Evolutionary conservation across 1,140 invertebrate species (phyloP).

Genomic region (Brachionus paranguensis): DNA sequence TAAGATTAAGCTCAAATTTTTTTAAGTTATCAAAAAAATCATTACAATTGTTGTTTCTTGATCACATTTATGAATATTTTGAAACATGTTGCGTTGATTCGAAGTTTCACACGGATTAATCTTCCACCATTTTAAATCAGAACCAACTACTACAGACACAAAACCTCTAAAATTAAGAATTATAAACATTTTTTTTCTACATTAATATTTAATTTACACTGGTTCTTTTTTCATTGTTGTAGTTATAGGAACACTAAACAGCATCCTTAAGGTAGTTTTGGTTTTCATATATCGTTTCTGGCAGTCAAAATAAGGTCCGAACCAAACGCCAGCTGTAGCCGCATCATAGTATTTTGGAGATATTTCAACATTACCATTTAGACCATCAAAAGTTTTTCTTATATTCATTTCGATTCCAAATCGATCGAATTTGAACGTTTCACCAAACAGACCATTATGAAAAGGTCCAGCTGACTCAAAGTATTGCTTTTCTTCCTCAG

Average conservation of each 20-base stretch:
- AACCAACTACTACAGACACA: slow-evolving; percentile 33
- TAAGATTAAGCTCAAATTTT: not conserved
- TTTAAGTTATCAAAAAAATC: not conserved
- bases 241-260: slow-evolving; percentile 23
- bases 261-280: slow-evolving; percentile 12
- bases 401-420: slow-evolving; percentile 39
- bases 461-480: not conserved
- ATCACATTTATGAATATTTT: slow-evolving; percentile 38
- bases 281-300: slow-evolving; percentile 2
- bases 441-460: not conserved
- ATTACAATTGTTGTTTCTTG: slow-evolving; percentile 37
- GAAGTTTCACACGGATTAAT: slow-evolving; percentile 39
- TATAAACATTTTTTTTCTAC: not conserved
- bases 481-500: not conserved
- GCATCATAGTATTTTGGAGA: slow-evolving; percentile 31
- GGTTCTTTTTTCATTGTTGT: not conserved
- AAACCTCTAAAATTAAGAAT: slow-evolving; percentile 20
- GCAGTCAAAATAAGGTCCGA: slow-evolving; percentile 37
- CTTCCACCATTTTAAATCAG: slow-evolving; percentile 34
- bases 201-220: not conserved
- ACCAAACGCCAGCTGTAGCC: slow-evolving; percentile 32
- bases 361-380: slow-evolving; percentile 26
- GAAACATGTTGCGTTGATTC: slow-evolving; percentile 22
- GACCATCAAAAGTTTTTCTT: slow-evolving; percentile 9
- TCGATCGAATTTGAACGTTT: not conserved